These are phyloP conservation scores for Catalaphyllia jardinei DNA, from an alignment of 64 coral and sea anemone species.

Conservation along the genomic window DNA sequence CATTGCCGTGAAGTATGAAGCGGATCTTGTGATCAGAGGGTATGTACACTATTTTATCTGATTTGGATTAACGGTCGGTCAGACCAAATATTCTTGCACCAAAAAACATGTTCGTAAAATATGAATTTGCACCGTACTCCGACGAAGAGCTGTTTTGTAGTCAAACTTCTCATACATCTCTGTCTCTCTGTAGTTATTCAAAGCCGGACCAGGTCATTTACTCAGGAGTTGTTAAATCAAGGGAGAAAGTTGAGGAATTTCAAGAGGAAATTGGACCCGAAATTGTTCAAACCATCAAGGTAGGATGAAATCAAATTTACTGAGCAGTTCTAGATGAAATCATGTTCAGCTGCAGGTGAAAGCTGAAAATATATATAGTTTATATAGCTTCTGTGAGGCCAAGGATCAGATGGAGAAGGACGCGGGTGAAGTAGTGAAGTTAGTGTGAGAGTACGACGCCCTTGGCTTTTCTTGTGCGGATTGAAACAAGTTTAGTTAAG, in stretches of 20 bases:
- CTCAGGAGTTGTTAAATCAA: not conserved
- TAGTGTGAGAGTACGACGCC: too few species aligned
- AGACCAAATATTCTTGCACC: too few species aligned
- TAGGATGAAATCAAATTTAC: not conserved
- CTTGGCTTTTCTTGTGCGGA: too few species aligned
- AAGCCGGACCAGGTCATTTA: slow-evolving; percentile 36
- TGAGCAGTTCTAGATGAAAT: not conserved
- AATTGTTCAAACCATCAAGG: slow-evolving; percentile 50
- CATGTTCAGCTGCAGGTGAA: not conserved
- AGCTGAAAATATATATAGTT: not conserved
- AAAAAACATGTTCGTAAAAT: too few species aligned
- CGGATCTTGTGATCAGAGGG: slow-evolving; percentile 22
- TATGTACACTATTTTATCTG: not conserved
- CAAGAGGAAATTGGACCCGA: slow-evolving; percentile 50
- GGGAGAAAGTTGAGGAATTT: not conserved
- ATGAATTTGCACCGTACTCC: not conserved
- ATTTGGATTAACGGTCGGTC: too few species aligned
- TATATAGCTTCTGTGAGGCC: too few species aligned
- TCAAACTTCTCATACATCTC: not conserved
- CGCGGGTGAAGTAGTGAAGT: too few species aligned
- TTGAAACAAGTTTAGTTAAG: too few species aligned
- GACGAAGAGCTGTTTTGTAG: not conserved
- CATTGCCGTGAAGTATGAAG: slow-evolving; percentile 26
- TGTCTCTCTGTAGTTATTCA: slow-evolving; percentile 9
- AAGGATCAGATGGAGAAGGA: too few species aligned